Evolutionary conservation across 2,113 vertebrate species (phyloP).

Genomic region (Sorex araneus): DNA sequence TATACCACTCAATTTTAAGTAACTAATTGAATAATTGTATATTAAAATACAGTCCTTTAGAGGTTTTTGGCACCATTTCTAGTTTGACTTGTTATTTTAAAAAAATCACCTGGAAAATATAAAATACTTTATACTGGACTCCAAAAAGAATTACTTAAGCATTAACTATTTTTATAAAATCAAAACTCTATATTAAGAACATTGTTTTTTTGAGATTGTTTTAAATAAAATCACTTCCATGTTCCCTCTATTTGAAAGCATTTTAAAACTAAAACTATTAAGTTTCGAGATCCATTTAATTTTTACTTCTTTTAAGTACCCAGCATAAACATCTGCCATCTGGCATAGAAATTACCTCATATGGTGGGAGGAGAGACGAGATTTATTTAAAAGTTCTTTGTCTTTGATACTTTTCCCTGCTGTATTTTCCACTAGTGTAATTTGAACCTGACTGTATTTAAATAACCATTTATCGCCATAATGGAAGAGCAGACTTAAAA

Average conservation of each 20-base stretch:
- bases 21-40: conserved; percentile 18
- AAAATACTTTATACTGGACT: neutral
- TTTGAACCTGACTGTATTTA: conserved; percentile 89
- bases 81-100: neutral
- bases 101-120: conserved; percentile 48
- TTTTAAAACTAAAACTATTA: conserved; percentile 86
- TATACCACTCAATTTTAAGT: conserved; percentile 46
- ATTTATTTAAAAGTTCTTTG: conserved; percentile 91
- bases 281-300: conserved; percentile 87
- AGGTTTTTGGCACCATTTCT: conserved; percentile 40
- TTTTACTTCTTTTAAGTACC: conserved; percentile 89
- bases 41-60: conserved; percentile 45
- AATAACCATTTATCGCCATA: conserved; percentile 88
- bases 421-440: conserved; percentile 86
- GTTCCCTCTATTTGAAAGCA: conserved; percentile 76
- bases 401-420: conserved; percentile 87
- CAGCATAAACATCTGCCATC: conserved; percentile 90
- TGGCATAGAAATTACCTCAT: conserved; percentile 88
- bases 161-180: conserved; percentile 48
- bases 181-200: conserved; percentile 64
- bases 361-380: conserved; percentile 87
- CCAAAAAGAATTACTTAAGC: neutral
- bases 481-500: conserved; percentile 87
- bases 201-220: conserved; percentile 75
- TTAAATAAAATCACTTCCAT: conserved; percentile 73